Evolutionary conservation across 92 coral and sea anemone species (phyloP).

Genomic region (Meandrina meandrites): DNA sequence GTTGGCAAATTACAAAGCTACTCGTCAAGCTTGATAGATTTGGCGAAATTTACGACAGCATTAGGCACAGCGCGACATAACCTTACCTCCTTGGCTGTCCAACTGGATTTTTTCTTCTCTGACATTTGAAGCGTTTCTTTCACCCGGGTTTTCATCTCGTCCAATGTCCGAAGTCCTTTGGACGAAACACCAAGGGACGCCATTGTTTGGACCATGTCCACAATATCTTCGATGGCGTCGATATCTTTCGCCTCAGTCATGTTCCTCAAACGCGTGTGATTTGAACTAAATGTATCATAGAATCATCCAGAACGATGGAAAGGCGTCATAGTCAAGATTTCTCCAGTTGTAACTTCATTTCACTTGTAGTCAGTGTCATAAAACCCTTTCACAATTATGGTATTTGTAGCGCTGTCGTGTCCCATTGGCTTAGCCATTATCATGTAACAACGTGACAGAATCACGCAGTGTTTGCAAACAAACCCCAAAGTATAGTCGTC

Average conservation of each 20-base stretch:
- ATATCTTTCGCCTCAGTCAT: background rate
- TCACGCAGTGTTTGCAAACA: background rate
- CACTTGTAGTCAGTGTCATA: too few relatives aligned
- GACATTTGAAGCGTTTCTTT: background rate
- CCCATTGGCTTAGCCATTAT: too few relatives aligned
- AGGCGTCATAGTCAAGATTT: too few relatives aligned
- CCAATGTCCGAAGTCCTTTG: background rate
- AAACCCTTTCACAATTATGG: too few relatives aligned
- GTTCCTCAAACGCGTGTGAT: background rate
- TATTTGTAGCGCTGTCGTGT: too few relatives aligned
- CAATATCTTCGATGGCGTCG: background rate
- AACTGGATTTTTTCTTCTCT: conserved; percentile 10
- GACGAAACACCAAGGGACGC: background rate
- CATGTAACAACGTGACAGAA: background rate
- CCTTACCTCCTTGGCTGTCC: conserved; percentile 19
- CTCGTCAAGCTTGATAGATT: too few relatives aligned
- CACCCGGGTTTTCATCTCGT: background rate
- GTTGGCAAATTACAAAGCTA: too few relatives aligned
- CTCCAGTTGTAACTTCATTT: too few relatives aligned
- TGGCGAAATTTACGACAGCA: background rate
- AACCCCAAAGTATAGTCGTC: background rate
- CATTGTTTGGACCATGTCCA: background rate
- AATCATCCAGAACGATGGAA: too few relatives aligned
- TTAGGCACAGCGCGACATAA: background rate
- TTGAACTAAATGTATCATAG: background rate